Evolutionary conservation across 2,113 vertebrate species (phyloP), one percentile per base, ranked within the genome.

Genomic region (Trematocara variabile): DNA sequence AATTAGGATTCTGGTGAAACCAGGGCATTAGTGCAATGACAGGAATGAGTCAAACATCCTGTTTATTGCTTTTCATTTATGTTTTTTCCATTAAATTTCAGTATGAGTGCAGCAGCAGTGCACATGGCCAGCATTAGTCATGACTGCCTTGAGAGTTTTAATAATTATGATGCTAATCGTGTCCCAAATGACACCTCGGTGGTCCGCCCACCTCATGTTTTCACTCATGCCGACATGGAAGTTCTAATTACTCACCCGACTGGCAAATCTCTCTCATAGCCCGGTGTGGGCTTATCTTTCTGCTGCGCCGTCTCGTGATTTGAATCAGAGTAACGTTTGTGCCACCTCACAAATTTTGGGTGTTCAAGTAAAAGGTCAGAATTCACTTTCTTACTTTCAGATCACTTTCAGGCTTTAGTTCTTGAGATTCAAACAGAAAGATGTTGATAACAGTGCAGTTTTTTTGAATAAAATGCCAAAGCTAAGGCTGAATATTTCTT

Each of bases 241-340:
- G 83, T 86, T 81, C 77, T 70, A 80, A 81, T 88, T 84, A 88
- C 79, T 87, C 86, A 88, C 28, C 46, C 77, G 80, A 78, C 86
- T 75, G 83, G 60, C 73, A 75, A 41, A 78, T 75, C 53, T 87
- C 60, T 34, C 78, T 83, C 79, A 48, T n/a, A 54, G 39, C 79
- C 37, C 50, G 6, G 22, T 30, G 85, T 79, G 88, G 79, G 85
- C 82, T 87, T 65, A 75, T 84, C 79, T 79, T 75, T 75, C 25
- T 75, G 6, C 70, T 3, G 68, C 3, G 5, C 39, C 8, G 2
- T 70, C 39, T 70, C 5, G 9, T 81, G 81, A 30, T 79, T 4
- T 80, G 75, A 86, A 75, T 86, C 83, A 86, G 39, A 70, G 70
- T 12, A n/a, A 75, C 3, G 25, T 79, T 55, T 77, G 81, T 55